Evolutionary conservation across 2,113 vertebrate species (phyloP).

Genomic region (Psilopogon haemacephalus): DNA sequence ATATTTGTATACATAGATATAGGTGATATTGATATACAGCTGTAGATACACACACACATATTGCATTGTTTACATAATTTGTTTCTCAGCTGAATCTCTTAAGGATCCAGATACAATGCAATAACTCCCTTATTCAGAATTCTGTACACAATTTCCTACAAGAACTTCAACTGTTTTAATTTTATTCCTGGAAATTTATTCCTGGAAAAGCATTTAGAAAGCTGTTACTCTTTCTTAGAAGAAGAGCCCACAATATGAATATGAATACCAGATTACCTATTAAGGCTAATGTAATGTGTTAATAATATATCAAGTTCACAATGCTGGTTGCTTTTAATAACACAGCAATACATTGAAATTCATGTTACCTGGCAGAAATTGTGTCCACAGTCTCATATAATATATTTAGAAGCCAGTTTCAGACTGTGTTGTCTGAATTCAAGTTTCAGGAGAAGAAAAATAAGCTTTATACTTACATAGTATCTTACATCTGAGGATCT

Average conservation of each 20-base stretch:
- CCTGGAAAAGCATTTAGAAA: constrained; percentile 49
- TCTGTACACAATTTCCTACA: constrained; percentile 29
- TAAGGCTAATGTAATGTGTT: constrained; percentile 38
- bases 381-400: not conserved
- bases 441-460: not conserved
- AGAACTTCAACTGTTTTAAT: constrained; percentile 65
- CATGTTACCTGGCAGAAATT: not conserved
- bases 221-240: constrained; percentile 52
- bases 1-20: constrained; percentile 66
- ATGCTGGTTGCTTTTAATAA: not conserved
- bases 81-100: constrained; percentile 53
- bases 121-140: constrained; percentile 29
- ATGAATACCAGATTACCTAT: constrained; percentile 29
- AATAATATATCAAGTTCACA: constrained; percentile 46
- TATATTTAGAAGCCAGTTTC: not conserved
- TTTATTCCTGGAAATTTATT: constrained; percentile 53
- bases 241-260: constrained; percentile 40
- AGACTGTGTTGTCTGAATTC: not conserved
- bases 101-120: constrained; percentile 56
- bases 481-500: not conserved
- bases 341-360: constrained; percentile 5
- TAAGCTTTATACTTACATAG: not conserved
- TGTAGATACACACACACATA: constrained; percentile 48
- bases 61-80: constrained; percentile 71
- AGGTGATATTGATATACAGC: constrained; percentile 57